Percentiles rank a stretch among this genome's conserved stretches.
These are phyloP conservation scores for Hemicordylus capensis DNA, from an alignment of 2,113 vertebrate genomes.

Conservation along the genomic window DNA sequence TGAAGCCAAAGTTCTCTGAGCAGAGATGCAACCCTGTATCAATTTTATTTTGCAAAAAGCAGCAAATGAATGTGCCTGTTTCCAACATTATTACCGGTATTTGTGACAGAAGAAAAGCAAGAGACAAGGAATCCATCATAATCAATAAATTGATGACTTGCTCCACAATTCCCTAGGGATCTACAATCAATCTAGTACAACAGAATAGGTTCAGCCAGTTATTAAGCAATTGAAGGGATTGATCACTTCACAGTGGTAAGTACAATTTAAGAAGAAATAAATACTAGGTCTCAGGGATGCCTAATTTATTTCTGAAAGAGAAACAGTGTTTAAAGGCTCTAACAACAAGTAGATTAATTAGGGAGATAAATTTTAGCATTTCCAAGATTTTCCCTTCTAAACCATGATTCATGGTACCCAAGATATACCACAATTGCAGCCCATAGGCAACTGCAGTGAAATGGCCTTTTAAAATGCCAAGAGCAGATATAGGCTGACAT, in stretches of 20 bases:
- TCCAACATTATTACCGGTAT: not conserved
- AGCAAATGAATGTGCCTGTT: accelerated
- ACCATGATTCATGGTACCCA: not conserved
- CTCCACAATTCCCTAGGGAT: conserved; percentile 28
- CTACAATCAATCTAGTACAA: conserved; percentile 25
- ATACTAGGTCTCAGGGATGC: not conserved
- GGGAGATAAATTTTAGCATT: not conserved
- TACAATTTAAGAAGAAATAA: not conserved
- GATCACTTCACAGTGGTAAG: not conserved
- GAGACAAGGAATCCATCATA: not conserved
- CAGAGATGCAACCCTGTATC: not conserved
- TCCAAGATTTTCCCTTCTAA: not conserved
- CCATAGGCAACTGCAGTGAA: not conserved
- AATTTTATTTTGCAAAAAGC: not conserved
- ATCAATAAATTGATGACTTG: not conserved
- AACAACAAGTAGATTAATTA: not conserved
- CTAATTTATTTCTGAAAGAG: not conserved
- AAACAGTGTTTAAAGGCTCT: not conserved
- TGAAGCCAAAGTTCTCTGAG: not conserved
- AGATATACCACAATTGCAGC: not conserved
- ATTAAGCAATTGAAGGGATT: conserved; percentile 52
- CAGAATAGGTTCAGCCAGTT: conserved; percentile 35
- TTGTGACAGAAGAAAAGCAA: conserved; percentile 21
- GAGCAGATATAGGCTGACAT: not conserved
- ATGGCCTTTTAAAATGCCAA: not conserved